Base-by-base conservation (phyloP, 1,140 invertebrate species). In the Pogonomyrmex californicus region DNA sequence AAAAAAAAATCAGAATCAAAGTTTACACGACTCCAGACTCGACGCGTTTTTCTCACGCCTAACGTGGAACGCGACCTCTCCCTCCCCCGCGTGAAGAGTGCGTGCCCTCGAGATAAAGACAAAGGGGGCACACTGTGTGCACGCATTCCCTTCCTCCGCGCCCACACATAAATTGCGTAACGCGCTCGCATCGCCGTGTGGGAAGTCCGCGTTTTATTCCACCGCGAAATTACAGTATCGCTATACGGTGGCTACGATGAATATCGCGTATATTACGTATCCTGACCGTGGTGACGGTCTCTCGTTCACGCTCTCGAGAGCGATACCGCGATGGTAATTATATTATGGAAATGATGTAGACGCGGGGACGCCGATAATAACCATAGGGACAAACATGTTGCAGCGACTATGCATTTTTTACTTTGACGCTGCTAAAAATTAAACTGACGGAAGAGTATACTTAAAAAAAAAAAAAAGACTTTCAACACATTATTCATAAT, bases 41-140 rank as follows among this genome's bases (percentile, higher is more conserved):
- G 66, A 54, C 44, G 76, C 82, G 73, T 30, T 85, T 91, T 91
- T 90, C 90, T 91, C 88, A 90, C 87, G 87, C 49, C 54, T 47
- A 23, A 38, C 30, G 47, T 23, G 33, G 62, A 41, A 41, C 78
- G 33, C 54, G 41, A 12, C 44, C n/a, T 38, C 17, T 14, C 30
- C 30, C 6, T 23, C 3, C 44, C 30, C 2, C 10, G 58, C 17
- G 44, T 12, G 17, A 49, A n/a, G n/a, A 79, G 44, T 68, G 60
- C 23, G 66, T 82, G 51, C 65, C 51, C 38, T 82, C 66, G 68
- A 82, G 66, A 60, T 54, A 65, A 62, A 62, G 30, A 14, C 30
- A 62, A 65, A 30, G 30, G 6, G 47, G 49, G 36, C 65, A 70
- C 23, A 23, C 23, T 23, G 23, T 10, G 30, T 47, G 12, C 17